A percentile compares a stretch with the other conserved stretches of the same genome.
These are phyloP conservation scores for Gopherus evgoodei DNA, from an alignment of 2,113 vertebrate species.

Conservation along the genomic window DNA sequence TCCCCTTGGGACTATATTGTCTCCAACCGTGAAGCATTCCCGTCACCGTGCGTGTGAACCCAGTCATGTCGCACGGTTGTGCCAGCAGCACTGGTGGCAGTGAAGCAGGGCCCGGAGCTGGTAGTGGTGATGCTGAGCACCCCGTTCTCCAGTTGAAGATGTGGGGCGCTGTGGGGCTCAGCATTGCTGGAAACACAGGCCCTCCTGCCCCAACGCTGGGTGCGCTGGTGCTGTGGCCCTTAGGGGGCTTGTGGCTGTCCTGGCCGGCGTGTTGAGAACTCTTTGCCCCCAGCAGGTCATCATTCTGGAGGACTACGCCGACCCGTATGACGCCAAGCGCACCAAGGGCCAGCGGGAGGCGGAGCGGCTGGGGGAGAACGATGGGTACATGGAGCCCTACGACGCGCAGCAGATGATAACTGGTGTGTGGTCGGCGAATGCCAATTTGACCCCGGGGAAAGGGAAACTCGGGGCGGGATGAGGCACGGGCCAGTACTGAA, in stretches of 20 bases:
- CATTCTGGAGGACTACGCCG: constrained; percentile 95
- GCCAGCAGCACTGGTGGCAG: not conserved
- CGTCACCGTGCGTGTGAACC: not conserved
- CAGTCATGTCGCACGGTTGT: not conserved
- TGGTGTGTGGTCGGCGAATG: constrained; percentile 75
- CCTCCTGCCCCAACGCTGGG: not conserved
- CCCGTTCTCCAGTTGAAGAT: not conserved
- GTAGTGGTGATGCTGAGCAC: no score
- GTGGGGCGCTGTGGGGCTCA: not conserved
- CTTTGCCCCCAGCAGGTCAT: constrained; percentile 82
- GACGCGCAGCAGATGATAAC: constrained; percentile 98
- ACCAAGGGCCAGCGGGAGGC: constrained; percentile 92
- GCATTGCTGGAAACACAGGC: not conserved
- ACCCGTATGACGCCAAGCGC: constrained; percentile 93
- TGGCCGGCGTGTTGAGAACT: not conserved
- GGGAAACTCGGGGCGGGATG: no score
- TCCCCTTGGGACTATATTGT: not conserved
- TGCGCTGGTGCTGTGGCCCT: not conserved
- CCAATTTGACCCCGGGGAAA: no score
- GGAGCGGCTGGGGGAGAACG: constrained; percentile 90
- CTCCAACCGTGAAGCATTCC: not conserved
- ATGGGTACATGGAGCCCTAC: constrained; percentile 97
- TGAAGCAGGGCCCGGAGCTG: not conserved
- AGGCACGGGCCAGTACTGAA: no score
- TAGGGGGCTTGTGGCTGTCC: not conserved